These are phyloP conservation scores for Sesamia inferens DNA, from an alignment of 2,888 invertebrate species.

Conservation along the genomic window DNA sequence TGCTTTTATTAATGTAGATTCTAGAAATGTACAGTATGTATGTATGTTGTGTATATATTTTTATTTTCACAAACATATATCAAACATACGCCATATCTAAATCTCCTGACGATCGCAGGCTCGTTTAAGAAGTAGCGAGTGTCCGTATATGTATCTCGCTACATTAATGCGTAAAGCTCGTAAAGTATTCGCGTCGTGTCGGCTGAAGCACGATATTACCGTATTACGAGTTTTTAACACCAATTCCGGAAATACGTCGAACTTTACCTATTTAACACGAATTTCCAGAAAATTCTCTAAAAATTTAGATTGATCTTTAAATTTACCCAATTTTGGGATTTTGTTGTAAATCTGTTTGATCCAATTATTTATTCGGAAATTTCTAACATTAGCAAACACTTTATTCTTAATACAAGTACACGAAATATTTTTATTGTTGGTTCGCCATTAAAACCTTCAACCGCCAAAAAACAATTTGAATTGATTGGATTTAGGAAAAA, in stretches of 20 bases:
- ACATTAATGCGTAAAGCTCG: not conserved
- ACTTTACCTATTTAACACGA: not conserved
- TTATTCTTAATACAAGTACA: not conserved
- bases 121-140: not conserved
- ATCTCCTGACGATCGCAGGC: not conserved
- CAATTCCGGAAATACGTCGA: not conserved
- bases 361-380: not conserved
- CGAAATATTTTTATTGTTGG: no score
- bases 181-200: constrained; percentile 15
- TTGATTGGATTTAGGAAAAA: not conserved
- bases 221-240: constrained; percentile 19
- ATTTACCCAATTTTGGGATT: not conserved
- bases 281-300: not conserved
- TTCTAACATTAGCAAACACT: no score
- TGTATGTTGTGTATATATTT: not conserved
- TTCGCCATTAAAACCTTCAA: no score
- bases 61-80: constrained; percentile 20
- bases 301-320: not conserved
- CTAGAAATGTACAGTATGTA: not conserved
- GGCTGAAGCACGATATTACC: constrained; percentile 7
- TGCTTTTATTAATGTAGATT: not conserved
- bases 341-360: not conserved
- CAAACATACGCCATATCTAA: not conserved
- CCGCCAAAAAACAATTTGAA: no score
- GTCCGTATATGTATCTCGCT: constrained; percentile 10